Evolutionary conservation across 2,888 invertebrate genomes (phyloP).

Genomic region (Plagodis pulveraria): DNA sequence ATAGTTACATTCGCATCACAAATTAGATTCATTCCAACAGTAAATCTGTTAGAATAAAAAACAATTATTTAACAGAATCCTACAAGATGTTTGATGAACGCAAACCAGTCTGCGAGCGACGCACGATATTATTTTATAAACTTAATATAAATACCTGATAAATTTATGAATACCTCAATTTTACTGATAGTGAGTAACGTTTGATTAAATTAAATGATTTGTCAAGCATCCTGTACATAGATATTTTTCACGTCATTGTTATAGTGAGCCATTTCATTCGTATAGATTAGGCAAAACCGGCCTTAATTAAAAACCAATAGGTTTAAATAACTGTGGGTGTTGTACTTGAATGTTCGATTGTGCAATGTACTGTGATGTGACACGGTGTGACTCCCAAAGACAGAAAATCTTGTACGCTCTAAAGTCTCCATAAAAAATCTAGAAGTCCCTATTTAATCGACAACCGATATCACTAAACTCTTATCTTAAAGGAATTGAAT

Average conservation of each 20-base stretch:
- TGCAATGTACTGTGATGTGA: constrained; percentile 42
- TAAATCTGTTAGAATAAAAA: constrained; percentile 52
- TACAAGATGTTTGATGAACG: constrained; percentile 77
- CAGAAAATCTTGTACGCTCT: constrained; percentile 35
- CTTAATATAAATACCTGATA: constrained; percentile 48
- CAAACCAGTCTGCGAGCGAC: constrained; percentile 42
- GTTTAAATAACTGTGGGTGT: constrained; percentile 52
- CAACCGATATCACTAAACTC: constrained; percentile 39
- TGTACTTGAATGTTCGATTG: constrained; percentile 48
- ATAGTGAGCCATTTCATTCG: constrained; percentile 64
- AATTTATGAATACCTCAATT: constrained; percentile 59
- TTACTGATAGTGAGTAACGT: constrained; percentile 56
- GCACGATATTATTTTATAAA: constrained; percentile 46
- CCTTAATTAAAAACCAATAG: constrained; percentile 68
- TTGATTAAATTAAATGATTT: constrained; percentile 56
- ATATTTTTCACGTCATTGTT: constrained; percentile 52
- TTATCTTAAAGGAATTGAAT: constrained; percentile 75
- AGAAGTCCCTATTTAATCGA: constrained; percentile 24
- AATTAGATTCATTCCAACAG: constrained; percentile 63
- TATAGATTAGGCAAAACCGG: constrained; percentile 80
- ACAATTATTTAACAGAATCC: constrained; percentile 52
- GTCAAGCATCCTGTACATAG: constrained; percentile 79
- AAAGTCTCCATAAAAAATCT: constrained; percentile 16
- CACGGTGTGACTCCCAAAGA: constrained; percentile 19
- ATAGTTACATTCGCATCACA: constrained; percentile 75